Conservation (phyloP, 2,888 invertebrate genomes). For the Ceraclea dissimilis region DNA sequence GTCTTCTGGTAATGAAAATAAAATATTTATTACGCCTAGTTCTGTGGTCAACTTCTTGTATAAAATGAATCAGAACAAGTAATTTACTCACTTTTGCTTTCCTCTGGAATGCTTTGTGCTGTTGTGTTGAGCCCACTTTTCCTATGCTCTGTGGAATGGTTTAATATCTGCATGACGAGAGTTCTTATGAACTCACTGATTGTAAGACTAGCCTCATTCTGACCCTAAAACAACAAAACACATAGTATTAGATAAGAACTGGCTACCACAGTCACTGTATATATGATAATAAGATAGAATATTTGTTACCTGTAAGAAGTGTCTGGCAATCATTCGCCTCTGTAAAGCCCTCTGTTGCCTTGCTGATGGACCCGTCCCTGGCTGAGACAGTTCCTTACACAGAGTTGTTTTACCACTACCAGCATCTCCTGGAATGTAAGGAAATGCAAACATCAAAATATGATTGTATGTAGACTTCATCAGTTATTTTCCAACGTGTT, state of each 20-base stretch:
- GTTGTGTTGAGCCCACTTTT: constrained; percentile 24
- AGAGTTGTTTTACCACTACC: constrained; percentile 94
- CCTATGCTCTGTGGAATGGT: constrained; percentile 52
- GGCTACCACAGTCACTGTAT: not conserved
- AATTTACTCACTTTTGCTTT: constrained; percentile 11
- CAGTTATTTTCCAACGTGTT: no score
- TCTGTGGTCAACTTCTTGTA: no score
- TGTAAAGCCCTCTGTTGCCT: constrained; percentile 67
- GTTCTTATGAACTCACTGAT: constrained; percentile 80
- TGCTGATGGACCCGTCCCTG: constrained; percentile 58
- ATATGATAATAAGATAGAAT: not conserved
- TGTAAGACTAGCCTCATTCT: constrained; percentile 77
- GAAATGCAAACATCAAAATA: not conserved
- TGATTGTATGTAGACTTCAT: no score
- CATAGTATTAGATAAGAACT: not conserved
- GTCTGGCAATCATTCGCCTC: constrained; percentile 74
- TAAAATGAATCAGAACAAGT: no score
- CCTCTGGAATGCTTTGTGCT: constrained; percentile 12
- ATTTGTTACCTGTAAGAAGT: constrained; percentile 62
- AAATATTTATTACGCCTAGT: no score
- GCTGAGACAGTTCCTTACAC: constrained; percentile 70
- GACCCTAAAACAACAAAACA: constrained; percentile 44
- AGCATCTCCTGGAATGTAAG: constrained; percentile 54
- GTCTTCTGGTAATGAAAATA: not conserved
- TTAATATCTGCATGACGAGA: constrained; percentile 75